phyloP scores from a whole-genome alignment of 2,888 invertebrate genomes.

The Orchesella flavescens region DNA sequence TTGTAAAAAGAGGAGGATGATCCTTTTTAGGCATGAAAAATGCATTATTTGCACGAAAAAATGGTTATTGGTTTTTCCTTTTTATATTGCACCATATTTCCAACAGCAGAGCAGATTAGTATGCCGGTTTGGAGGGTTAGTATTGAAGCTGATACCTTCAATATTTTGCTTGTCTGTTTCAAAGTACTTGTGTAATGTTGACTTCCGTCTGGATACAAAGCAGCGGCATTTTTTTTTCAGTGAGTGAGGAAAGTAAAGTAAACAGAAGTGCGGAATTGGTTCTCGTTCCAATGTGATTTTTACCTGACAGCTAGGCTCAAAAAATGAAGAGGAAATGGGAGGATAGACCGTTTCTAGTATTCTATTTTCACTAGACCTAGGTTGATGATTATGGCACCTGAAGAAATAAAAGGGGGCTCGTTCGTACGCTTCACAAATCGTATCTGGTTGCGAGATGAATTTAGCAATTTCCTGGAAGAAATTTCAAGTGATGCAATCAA shows the following conservation, averaged over 20 bases:
- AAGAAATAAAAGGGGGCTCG: too few species aligned
- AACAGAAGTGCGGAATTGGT: constrained; percentile 20
- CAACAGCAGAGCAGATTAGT: not conserved
- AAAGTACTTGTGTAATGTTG: constrained; percentile 20
- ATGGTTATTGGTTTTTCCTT: constrained; percentile 48
- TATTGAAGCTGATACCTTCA: not conserved
- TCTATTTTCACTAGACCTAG: constrained; percentile 28
- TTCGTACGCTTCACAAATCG: too few species aligned
- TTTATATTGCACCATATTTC: not conserved
- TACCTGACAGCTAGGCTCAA: not conserved
- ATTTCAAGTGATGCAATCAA: constrained; percentile 39
- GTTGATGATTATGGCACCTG: constrained; percentile 31
- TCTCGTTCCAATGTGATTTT: constrained; percentile 1
- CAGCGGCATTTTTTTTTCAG: not conserved
- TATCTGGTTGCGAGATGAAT: constrained; percentile 13
- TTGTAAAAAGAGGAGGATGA: constrained; percentile 42
- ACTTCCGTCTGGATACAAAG: not conserved
- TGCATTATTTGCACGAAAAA: constrained; percentile 59
- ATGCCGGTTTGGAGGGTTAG: not conserved
- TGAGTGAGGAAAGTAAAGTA: constrained; percentile 31
- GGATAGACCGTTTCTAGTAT: constrained; percentile 47
- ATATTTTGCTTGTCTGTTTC: constrained; percentile 27
- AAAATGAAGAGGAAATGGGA: constrained; percentile 49
- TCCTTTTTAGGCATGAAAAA: constrained; percentile 55
- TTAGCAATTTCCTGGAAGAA: constrained; percentile 62